phyloP scores from a whole-genome alignment of 2,113 vertebrate genomes.

The Menura novaehollandiae region DNA sequence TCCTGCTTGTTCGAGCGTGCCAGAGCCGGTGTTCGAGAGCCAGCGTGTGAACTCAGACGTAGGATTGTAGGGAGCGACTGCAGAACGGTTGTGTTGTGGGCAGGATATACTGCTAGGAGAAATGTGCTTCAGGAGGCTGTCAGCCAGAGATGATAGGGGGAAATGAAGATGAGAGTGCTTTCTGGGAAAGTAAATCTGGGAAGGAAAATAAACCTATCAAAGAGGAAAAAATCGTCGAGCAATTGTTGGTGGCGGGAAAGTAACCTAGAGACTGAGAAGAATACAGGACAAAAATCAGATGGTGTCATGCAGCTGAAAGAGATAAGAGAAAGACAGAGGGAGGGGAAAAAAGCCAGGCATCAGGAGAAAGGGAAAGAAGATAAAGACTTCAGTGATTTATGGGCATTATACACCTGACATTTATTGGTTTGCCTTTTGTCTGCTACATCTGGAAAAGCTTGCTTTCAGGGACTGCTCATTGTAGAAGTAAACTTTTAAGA shows the following conservation, averaged over 20 bases:
- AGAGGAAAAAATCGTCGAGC: neutral
- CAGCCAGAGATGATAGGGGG: neutral
- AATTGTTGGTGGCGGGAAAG: neutral
- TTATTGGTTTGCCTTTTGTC: neutral
- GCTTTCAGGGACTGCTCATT: neutral
- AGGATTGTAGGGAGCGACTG: neutral
- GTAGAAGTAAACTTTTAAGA: neutral
- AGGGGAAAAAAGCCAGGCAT: rapidly evolving
- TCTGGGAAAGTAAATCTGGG: neutral
- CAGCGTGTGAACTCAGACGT: rapidly evolving
- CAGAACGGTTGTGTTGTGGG: neutral
- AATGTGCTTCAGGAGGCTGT: neutral
- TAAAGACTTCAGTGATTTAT: neutral
- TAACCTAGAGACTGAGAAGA: neutral
- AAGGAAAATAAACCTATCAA: neutral
- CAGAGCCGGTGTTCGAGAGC: rapidly evolving
- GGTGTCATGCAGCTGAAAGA: neutral
- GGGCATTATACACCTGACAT: neutral
- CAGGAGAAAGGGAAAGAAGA: neutral
- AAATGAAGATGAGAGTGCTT: neutral
- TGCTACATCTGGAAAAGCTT: neutral
- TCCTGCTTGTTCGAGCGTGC: no score
- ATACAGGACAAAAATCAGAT: neutral
- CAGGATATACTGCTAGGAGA: neutral
- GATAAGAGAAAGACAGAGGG: neutral